Evolutionary conservation across 2,888 invertebrate genomes (phyloP).

Genomic region (Bellardia pandia): DNA sequence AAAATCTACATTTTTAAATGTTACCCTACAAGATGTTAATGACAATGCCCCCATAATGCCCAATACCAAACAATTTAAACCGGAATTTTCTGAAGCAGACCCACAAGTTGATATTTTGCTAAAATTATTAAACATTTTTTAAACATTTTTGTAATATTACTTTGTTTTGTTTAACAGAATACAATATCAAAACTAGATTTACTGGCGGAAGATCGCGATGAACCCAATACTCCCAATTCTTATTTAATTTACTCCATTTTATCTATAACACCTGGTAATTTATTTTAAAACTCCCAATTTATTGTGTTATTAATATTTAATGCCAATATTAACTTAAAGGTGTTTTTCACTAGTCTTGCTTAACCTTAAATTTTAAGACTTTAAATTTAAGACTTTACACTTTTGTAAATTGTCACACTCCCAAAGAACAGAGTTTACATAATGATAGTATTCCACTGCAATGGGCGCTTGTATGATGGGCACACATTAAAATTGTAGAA

Average conservation of each 20-base stretch:
- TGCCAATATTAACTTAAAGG: too few species aligned
- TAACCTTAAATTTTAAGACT: too few species aligned
- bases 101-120: conserved; percentile 60
- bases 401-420: too few species aligned
- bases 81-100: conserved; percentile 77
- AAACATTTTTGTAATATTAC: background rate
- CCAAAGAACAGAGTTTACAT: too few species aligned
- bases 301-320: too few species aligned
- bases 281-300: background rate
- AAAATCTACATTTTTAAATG: conserved; percentile 80
- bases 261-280: conserved; percentile 78
- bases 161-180: conserved; percentile 51
- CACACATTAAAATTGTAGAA: too few species aligned
- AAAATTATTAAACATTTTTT: too few species aligned
- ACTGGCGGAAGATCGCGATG: conserved; percentile 85
- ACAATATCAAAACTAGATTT: conserved; percentile 77
- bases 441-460: too few species aligned
- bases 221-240: conserved; percentile 85
- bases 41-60: conserved; percentile 86
- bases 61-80: conserved; percentile 71
- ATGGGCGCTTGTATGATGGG: too few species aligned
- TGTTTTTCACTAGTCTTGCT: too few species aligned
- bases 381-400: too few species aligned
- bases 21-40: conserved; percentile 86
- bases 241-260: conserved; percentile 85